Evolutionary conservation across 1,140 invertebrate genomes (phyloP), one percentile per base, ranked within the genome.

Genomic region (Acromyrmex echinatior): DNA sequence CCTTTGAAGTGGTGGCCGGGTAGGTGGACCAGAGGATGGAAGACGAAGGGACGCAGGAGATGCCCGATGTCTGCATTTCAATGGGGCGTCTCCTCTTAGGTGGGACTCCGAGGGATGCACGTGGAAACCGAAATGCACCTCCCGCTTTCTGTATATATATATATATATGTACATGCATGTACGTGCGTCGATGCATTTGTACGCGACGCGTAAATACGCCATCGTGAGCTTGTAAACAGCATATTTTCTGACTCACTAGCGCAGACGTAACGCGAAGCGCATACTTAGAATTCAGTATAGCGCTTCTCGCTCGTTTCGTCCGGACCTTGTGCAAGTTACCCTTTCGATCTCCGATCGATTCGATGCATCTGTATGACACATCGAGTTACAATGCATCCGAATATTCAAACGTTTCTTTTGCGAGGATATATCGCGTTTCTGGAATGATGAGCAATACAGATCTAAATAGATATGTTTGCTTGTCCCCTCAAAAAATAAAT

Each of bases 211-310:
- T 82, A 74, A 81, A 81, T 81, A 71, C 66, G 28, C 25, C 45
- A 39, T 56, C 58, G 73, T 9, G 28, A 60, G 21, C 49, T 70
- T 45, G 90, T 93, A 93, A 93, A 93, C 91, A 92, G 91, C 92
- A 92, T 93, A 93, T 92, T 93, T 93, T 93, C 92, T 90, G 91
- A 91, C 88, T 91, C 92, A 91, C 88, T 92, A 92, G 87, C 81
- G 90, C 92, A 93, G 84, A 92, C 86, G 86, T 93, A 93, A 93
- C 88, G 66, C 88, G 91, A 92, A 25, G 81, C 86, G 82, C 91
- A 88, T 92, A 92, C 92, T 91, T 92, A 91, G 91, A 92, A 93
- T 93, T 92, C 88, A 86, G 88, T 60, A 92, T 87, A 87, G 49
- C 49, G 49, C 49, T 51, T 88, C 90, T 86, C 76, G 85, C 35